phyloP scores from a whole-genome alignment of 2,888 invertebrate genomes.

The Diaprepes abbreviatus region DNA sequence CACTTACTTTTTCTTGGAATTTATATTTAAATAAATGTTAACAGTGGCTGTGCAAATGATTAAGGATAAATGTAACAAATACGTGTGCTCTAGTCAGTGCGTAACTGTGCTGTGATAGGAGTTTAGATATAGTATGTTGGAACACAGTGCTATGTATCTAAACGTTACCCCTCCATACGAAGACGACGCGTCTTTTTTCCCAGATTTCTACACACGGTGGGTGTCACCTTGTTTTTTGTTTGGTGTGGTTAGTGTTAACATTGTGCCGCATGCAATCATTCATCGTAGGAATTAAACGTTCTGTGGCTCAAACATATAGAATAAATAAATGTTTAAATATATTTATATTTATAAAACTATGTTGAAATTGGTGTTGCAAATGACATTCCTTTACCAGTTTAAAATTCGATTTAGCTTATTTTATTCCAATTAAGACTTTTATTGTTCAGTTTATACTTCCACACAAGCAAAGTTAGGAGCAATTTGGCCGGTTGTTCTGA shows the following conservation, averaged over 20 bases:
- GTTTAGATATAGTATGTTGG: conserved; percentile 61
- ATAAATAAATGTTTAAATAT: background rate
- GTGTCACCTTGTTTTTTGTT: conserved; percentile 49
- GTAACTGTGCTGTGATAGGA: conserved; percentile 46
- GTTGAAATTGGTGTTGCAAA: too few relatives aligned
- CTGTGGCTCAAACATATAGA: too few relatives aligned
- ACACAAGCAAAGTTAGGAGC: too few relatives aligned
- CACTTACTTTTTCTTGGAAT: conserved; percentile 4
- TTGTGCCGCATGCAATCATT: background rate
- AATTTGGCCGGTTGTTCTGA: background rate
- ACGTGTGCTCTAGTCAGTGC: conserved; percentile 52
- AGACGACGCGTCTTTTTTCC: conserved; percentile 65
- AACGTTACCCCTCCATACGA: conserved; percentile 64
- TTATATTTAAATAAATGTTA: conserved; percentile 28
- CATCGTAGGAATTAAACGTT: background rate
- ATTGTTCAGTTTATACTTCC: too few relatives aligned
- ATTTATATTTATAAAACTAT: background rate
- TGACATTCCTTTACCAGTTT: too few relatives aligned
- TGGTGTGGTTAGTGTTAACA: conserved; percentile 13
- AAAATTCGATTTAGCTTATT: too few relatives aligned
- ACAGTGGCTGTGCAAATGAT: conserved; percentile 36
- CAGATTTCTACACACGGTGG: conserved; percentile 67
- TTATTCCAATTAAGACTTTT: too few relatives aligned
- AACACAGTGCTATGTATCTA: conserved; percentile 66
- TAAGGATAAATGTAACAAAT: conserved; percentile 23